Evolutionary conservation across 2,797 vertebrate genomes (phyloP).

Genomic region (Anabacerthia variegaticeps): DNA sequence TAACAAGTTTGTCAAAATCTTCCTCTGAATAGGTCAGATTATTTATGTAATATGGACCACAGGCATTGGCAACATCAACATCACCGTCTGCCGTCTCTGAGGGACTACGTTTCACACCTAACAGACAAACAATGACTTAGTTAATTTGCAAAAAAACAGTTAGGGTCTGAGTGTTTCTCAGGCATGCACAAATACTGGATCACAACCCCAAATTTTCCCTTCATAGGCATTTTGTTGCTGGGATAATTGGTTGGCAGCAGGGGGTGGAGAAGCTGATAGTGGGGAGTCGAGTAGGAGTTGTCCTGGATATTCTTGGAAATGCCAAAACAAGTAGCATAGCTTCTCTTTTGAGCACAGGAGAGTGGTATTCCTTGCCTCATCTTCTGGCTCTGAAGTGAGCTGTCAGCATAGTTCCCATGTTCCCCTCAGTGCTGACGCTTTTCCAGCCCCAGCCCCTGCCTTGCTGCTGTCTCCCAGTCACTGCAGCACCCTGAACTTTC

Average conservation of each 20-base stretch:
- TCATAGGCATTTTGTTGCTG: neutral
- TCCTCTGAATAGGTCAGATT: conserved; percentile 79
- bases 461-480: neutral
- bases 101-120: conserved; percentile 74
- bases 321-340: neutral
- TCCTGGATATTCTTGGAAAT: neutral
- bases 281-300: neutral
- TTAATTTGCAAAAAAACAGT: neutral
- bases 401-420: neutral
- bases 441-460: neutral
- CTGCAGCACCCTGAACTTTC: neutral
- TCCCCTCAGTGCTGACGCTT: neutral
- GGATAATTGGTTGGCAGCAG: neutral
- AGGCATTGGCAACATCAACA: conserved; percentile 74
- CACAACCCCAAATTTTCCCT: neutral
- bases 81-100: conserved; percentile 81
- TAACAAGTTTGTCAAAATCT: conserved; percentile 80
- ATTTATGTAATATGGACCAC: conserved; percentile 80
- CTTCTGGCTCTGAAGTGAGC: neutral
- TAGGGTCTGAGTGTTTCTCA: neutral
- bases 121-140: neutral
- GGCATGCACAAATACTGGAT: neutral
- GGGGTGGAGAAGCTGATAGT: neutral
- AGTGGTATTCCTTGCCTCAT: neutral
- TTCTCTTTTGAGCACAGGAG: neutral